phyloP scores from a whole-genome alignment of 2,797 vertebrate species.

The Pseudotriccus pelzelni region DNA sequence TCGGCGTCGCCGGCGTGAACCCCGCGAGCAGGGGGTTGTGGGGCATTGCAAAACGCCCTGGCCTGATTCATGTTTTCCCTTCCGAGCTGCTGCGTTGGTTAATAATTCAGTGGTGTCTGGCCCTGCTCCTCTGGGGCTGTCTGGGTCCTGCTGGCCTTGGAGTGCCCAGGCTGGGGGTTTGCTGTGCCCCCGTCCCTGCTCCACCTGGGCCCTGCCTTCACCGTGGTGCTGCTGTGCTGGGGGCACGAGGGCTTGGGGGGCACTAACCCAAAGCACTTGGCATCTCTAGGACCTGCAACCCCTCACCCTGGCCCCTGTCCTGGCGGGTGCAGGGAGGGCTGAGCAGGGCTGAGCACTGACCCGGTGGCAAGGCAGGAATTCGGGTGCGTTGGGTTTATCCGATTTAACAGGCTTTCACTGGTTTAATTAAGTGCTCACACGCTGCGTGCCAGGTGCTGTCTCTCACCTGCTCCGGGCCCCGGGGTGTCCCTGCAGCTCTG shows the following conservation, averaged over 20 bases:
- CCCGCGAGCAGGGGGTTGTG: neutral
- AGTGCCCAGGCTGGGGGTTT: accelerated
- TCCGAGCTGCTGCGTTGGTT: neutral
- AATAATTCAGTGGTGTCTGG: neutral
- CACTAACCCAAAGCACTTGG: accelerated
- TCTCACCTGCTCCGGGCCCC: neutral
- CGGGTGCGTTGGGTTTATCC: neutral
- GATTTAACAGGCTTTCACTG: neutral
- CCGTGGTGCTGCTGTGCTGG: neutral
- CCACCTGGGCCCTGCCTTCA: accelerated
- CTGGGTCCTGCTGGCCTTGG: neutral
- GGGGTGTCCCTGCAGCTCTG: accelerated
- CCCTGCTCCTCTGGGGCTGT: neutral
- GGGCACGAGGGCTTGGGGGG: accelerated
- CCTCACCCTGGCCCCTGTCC: neutral
- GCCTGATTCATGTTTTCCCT: neutral
- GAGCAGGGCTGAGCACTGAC: neutral
- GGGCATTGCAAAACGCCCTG: constrained; percentile 20
- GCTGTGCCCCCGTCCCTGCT: neutral
- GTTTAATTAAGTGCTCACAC: neutral
- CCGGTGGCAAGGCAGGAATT: neutral
- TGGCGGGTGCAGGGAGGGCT: accelerated
- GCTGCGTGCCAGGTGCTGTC: neutral
- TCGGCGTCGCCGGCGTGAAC: accelerated
- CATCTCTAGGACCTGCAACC: neutral